phyloP scores from a whole-genome alignment of 2,113 vertebrate species.

The Engystomops pustulosus region DNA sequence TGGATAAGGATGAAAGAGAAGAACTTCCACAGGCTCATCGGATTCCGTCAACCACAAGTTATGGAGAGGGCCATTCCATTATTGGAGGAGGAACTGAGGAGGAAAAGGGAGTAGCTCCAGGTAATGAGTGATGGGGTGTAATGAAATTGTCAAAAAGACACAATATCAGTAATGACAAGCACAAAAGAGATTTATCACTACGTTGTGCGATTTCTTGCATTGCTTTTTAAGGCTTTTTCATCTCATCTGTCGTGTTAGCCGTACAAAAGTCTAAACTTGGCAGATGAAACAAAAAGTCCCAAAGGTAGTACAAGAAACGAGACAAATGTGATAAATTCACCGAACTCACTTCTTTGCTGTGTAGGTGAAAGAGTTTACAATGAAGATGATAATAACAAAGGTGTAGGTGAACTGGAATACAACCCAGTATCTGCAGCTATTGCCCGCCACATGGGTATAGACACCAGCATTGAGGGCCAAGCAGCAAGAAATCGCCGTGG shows the following conservation, averaged over 20 bases:
- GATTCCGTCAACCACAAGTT: constrained; percentile 38
- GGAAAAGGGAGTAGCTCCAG: constrained; percentile 17
- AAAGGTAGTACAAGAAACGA: too few relatives aligned
- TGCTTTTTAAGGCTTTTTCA: too few relatives aligned
- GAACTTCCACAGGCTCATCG: constrained; percentile 8
- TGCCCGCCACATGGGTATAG: constrained; percentile 72
- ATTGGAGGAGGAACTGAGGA: constrained; percentile 64
- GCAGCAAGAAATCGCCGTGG: constrained; percentile 72
- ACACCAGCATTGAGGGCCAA: constrained; percentile 69
- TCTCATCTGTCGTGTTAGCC: too few relatives aligned
- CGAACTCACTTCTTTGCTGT: too few relatives aligned
- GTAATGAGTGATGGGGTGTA: background rate
- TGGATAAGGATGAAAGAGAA: constrained; percentile 55
- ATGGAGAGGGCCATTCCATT: constrained; percentile 60
- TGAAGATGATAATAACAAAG: constrained; percentile 57
- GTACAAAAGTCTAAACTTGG: too few relatives aligned
- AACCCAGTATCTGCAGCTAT: constrained; percentile 77
- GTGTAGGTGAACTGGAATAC: constrained; percentile 69
- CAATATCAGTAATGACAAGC: too few relatives aligned
- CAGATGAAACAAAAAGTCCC: too few relatives aligned
- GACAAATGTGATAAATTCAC: too few relatives aligned
- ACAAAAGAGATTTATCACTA: too few relatives aligned
- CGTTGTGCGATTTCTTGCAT: too few relatives aligned
- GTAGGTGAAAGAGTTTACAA: constrained; percentile 61
- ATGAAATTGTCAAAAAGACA: too few relatives aligned